Evolutionary conservation across 2,113 vertebrate species (phyloP), one percentile per base, ranked within the genome.

Genomic region (Lathamus discolor): DNA sequence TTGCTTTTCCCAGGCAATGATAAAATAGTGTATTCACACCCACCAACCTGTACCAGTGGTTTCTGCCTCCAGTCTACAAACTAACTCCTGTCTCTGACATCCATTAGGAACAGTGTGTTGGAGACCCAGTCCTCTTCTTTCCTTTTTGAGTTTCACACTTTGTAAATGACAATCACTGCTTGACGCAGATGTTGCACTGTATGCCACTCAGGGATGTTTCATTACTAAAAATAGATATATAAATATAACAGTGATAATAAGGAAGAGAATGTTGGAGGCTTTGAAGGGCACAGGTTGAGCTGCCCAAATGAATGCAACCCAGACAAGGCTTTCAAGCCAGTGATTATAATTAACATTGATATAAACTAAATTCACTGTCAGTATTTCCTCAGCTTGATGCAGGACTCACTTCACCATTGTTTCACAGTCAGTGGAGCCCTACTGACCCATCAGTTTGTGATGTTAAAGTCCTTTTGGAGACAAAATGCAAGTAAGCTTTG

Each of bases 271-370:
- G 90, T 97, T 97, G 98, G 97, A 98, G 93, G 91, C 88, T 69
- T 59, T 93, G 94, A 96, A 96, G 84, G 96, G 88, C 74, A 69
- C 29, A 68, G 93, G 72, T 96, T 97, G 68, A 92, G 90, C 72
- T 92, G 94, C 77, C 97, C 96, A 93, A 91, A 79, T 95, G 79
- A 97, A 95, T 85, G 62, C 86, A 96, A 98, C 98, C 98, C 98
- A 98, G 98, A 99, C 98, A 99, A 99, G 99, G 98, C 98, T 99
- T 99, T 99, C 98, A 95, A 95, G 88, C 94, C 97, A 98, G 91
- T 88, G 80, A 94, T 92, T 95, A 74, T 79, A 97, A 97, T 84
- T 89, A 96, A 88, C 39, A 67, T 27, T 95, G 94, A 74, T 97
- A 93, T 83, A 94, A 97, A 95, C 85, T 97, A 97, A 98, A 98